Base-by-base conservation (phyloP, 2,113 vertebrate species). In the Crotophaga sulcirostris region DNA sequence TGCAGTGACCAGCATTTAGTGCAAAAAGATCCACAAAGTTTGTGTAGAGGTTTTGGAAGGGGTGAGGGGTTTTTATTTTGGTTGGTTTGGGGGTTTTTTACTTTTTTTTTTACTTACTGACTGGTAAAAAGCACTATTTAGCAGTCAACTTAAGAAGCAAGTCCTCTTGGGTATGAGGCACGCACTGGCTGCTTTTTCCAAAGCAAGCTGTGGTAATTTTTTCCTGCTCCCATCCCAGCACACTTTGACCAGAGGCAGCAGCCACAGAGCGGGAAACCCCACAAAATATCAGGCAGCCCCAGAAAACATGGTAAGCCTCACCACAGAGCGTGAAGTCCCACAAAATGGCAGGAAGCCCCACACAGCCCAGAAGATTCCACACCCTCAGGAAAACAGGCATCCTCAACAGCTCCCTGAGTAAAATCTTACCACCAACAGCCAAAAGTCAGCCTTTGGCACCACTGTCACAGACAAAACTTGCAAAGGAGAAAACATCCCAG, bases 1-100 rank as follows among this genome's bases (percentile, higher is more conserved):
- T 0, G 0, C 1, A 31, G 9, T 0, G 0, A 44, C 3, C 8
- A 10, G 11, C 9, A 42, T 19, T 31, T 11, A 18, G 15, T 47
- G 51, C 2, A 0, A 4, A 34, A 42, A 82, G 16, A 7, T 29
- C 45, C 33, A n/a, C 17, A 8, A 28, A 51, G 10, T 3, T 25
- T 1, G 0, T 9, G 13, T 10, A 38, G 11, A 55, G 7, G 13
- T 8, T 36, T 24, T 16, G 2, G 8, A 5, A 6, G 47, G 9
- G 9, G 10, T 23, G 10, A 49, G 16, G 2, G 26, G 51, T 42
- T 42, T 10, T 42, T 42, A 13, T 11, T 42, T 42, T 42, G 5
- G 10, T 18, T 55, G 31, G 29, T 54, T 0, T 4, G 18, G 18
- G 45, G 45, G 9, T 2, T 49, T 29, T 60, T 7, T 13, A 1